These are phyloP conservation scores for Synergus laeviventris DNA, from an alignment of 2,888 invertebrate genomes.

Conservation along the genomic window DNA sequence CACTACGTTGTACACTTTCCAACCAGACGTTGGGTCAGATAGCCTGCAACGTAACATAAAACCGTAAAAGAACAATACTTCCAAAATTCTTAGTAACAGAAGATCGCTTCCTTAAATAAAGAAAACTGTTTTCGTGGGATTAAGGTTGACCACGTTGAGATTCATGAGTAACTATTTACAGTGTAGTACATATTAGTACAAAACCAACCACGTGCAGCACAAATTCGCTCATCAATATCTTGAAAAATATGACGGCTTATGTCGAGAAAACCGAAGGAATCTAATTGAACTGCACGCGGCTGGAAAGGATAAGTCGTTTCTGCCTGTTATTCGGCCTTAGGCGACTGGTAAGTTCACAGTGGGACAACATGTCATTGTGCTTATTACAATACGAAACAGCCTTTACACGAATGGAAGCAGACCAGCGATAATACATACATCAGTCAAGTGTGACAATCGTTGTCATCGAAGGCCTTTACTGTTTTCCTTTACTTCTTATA, in stretches of 20 bases:
- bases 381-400: constrained; percentile 14
- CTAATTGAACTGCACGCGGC: constrained; percentile 3
- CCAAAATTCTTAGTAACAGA: background rate
- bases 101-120: background rate
- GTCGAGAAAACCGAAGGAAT: constrained; percentile 18
- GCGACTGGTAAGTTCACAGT: constrained; percentile 17
- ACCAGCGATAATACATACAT: constrained; percentile 20
- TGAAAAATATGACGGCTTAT: constrained; percentile 16
- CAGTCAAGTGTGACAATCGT: constrained; percentile 11
- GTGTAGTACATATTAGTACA: background rate
- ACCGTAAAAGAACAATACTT: background rate
- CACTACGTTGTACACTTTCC: background rate
- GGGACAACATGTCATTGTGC: background rate
- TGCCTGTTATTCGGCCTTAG: constrained; percentile 15
- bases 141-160: constrained; percentile 14
- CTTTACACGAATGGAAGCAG: background rate
- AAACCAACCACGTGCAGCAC: constrained; percentile 27
- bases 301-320: constrained; percentile 17
- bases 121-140: constrained; percentile 25
- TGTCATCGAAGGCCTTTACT: constrained; percentile 31
- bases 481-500: constrained; percentile 28
- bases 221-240: constrained; percentile 15
- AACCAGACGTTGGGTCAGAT: background rate
- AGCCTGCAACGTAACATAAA: constrained; percentile 4
- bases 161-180: constrained; percentile 29